Conservation (phyloP, 2,888 invertebrate species). For the Silvanus unidentatus region DNA sequence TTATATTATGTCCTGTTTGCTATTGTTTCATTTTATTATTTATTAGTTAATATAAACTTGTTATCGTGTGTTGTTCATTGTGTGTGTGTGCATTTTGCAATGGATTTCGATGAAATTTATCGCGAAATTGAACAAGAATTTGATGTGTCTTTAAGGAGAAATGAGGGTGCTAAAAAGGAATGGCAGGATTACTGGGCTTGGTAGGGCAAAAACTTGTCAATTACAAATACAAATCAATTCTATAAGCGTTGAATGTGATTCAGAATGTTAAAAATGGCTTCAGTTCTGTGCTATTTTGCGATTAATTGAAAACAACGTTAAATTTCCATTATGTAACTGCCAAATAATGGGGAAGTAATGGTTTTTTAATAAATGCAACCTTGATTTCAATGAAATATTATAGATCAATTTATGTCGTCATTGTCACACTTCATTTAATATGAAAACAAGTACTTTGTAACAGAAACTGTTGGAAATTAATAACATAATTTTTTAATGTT, state of each 20-base stretch:
- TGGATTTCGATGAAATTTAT: conserved; percentile 31
- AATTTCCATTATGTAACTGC: not conserved
- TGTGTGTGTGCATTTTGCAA: not conserved
- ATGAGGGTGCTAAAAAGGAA: conserved; percentile 13
- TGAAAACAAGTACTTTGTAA: not conserved
- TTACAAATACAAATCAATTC: conserved; percentile 1
- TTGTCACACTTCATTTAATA: not conserved
- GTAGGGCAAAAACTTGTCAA: conserved; percentile 27
- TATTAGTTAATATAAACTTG: no score
- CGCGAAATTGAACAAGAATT: conserved; percentile 38
- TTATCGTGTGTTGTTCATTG: not conserved
- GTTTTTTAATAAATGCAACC: conserved; percentile 1
- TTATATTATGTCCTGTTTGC: conserved; percentile 9
- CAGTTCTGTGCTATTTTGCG: no score
- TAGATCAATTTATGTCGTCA: not conserved
- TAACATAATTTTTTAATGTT: no score
- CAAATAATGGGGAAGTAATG: not conserved
- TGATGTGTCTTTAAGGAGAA: conserved; percentile 31
- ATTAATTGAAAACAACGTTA: not conserved
- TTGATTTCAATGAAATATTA: not conserved
- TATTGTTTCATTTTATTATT: no score
- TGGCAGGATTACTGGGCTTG: conserved; percentile 44
- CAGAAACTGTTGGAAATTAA: no score
- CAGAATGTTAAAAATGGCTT: no score
- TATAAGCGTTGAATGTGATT: not conserved